Conservation (phyloP, 2,888 invertebrate species). For the Morinoia aosen region DNA sequence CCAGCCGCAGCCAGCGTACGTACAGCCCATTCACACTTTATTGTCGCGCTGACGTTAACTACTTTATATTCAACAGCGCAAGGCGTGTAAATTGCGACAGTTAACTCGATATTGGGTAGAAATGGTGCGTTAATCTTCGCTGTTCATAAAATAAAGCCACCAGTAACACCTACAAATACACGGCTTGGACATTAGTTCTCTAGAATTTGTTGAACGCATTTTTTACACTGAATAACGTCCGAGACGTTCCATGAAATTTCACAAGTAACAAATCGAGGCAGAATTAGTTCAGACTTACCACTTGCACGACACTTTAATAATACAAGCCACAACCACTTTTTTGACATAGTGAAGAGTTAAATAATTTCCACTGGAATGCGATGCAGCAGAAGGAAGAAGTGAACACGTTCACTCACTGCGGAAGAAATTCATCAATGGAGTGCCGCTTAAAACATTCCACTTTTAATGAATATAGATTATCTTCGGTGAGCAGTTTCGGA, state of each 20-base stretch:
- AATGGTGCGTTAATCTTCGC: not conserved
- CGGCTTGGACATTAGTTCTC: not conserved
- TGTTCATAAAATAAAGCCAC: constrained; percentile 10
- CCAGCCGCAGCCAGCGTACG: not conserved
- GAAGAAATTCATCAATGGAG: too few relatives aligned
- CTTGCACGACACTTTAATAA: too few relatives aligned
- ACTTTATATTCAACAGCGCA: not conserved
- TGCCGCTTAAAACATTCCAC: too few relatives aligned
- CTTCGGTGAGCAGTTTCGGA: too few relatives aligned
- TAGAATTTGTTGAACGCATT: not conserved
- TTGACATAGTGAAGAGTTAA: too few relatives aligned
- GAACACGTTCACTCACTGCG: too few relatives aligned
- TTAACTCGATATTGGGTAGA: not conserved
- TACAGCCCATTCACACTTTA: not conserved
- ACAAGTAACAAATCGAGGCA: too few relatives aligned
- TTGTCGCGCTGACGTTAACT: not conserved
- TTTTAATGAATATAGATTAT: too few relatives aligned
- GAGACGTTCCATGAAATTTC: not conserved
- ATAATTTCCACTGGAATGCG: too few relatives aligned
- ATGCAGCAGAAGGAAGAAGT: too few relatives aligned
- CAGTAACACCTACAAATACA: not conserved
- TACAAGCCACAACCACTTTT: too few relatives aligned
- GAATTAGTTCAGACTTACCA: too few relatives aligned
- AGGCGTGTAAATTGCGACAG: not conserved
- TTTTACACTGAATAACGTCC: not conserved